Evolutionary conservation across 2,113 vertebrate species (phyloP), one percentile per base, ranked within the genome.

Genomic region (Isurus oxyrinchus): DNA sequence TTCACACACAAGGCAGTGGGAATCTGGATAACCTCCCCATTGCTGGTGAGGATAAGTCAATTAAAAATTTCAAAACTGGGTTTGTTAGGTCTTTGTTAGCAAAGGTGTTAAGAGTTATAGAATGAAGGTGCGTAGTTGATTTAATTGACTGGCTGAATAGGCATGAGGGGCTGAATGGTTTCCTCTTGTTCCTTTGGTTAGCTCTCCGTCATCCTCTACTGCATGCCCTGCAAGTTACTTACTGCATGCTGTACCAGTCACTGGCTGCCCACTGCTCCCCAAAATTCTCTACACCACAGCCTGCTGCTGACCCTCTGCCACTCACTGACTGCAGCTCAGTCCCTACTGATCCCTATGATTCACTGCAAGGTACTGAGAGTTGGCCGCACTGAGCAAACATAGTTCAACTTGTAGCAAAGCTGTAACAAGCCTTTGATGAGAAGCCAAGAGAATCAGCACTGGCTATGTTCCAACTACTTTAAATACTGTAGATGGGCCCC

Each of bases 381-480:
- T 27, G 87, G 87, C 87, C 57, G 87, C 57, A 61, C 88, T 61
- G 88, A 61, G 55, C 31, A 59, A 93, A 61, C 88, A 84, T 21
- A 44, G 81, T 84, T 84, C 57, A 61, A 31, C 88, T 61, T 61
- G 13, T 59, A 93, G 57, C 27, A 93, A 61, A 59, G 55, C 88
- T 93, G 88, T 31, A 93, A 93, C 13, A 61, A 61, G 13, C 16
- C 88, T 93, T 93, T 93, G 88, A 93, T n/a, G 57, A 61, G 31
- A 93, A 35, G 55, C 88, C 88, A 93, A 93, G 31, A 61, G 88
- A 14, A 93, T 61, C 88, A 16, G 31, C 55, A 93, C 31, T 93
- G 88, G 88, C 88, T 59, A 57, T 1, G 1, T 93, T 93, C 88
- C 88, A 93, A 31, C 88, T 93, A n/a, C 88, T 93, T 93, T 93